phyloP scores from a whole-genome alignment of 2,113 vertebrate species.

The Lucifuga dentata region DNA sequence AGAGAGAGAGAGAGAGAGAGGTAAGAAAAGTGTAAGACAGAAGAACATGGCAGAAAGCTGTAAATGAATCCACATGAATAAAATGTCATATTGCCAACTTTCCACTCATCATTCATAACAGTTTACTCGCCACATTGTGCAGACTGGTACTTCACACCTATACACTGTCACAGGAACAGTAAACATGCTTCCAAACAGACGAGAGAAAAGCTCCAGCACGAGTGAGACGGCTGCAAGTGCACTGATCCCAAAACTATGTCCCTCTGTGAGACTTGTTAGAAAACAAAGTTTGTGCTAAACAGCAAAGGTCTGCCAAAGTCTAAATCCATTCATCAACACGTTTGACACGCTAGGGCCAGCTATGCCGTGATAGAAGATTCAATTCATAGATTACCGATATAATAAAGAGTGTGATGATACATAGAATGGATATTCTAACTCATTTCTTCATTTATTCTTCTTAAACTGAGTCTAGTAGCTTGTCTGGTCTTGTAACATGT shows the following conservation, averaged over 20 bases:
- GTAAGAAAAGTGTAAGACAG: not conserved
- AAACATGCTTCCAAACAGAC: slow-evolving; percentile 63
- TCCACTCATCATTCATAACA: slow-evolving; percentile 81
- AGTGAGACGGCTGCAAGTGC: slow-evolving; percentile 10
- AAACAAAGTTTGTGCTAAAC: not conserved
- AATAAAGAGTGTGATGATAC: too few species aligned
- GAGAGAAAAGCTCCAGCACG: slow-evolving; percentile 15
- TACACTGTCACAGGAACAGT: slow-evolving; percentile 73
- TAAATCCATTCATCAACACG: not conserved
- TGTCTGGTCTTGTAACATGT: not conserved
- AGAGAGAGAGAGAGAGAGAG: too few species aligned
- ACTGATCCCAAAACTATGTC: not conserved
- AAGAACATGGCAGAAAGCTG: slow-evolving; percentile 29
- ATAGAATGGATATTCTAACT: not conserved
- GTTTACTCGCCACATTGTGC: slow-evolving; percentile 75
- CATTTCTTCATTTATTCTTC: too few species aligned
- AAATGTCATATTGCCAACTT: slow-evolving; percentile 77
- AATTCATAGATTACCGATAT: not conserved
- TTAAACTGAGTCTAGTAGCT: too few species aligned
- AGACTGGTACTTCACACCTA: slow-evolving; percentile 73
- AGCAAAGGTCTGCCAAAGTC: slow-evolving; percentile 11
- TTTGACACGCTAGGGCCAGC: not conserved
- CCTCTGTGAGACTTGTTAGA: not conserved
- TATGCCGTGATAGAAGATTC: too few species aligned
- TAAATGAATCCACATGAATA: slow-evolving; percentile 60